A percentile compares a stretch with the other conserved stretches of the same genome.
Conservation (phyloP, 2,113 vertebrate genomes). For the Egretta garzetta region DNA sequence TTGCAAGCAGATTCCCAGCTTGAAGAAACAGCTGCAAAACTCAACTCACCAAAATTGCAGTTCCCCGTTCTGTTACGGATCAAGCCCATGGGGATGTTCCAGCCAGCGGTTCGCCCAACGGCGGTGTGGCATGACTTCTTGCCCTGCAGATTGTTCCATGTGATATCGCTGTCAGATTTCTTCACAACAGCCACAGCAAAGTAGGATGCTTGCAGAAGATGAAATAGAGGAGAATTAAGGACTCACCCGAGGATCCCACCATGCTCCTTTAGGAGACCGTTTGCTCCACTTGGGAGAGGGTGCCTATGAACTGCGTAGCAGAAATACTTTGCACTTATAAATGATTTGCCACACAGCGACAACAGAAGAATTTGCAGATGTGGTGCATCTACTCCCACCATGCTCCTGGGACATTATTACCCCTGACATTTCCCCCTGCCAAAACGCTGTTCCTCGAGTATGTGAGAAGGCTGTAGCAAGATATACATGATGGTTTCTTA, state of each 20-base stretch:
- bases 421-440: not conserved
- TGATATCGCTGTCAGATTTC: constrained; percentile 62
- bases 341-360: not conserved
- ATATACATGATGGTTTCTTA: not conserved
- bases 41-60: constrained; percentile 83
- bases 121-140: constrained; percentile 88
- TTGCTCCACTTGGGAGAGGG: not conserved
- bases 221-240: not conserved
- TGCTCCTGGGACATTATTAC: not conserved
- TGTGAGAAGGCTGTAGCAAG: not conserved
- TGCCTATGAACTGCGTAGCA: not conserved
- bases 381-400: not conserved
- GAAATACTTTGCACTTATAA: not conserved
- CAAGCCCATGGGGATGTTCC: constrained; percentile 85
- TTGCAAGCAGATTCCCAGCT: not conserved
- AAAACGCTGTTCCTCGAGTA: not conserved
- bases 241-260: not conserved
- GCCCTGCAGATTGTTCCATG: constrained; percentile 79
- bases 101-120: constrained; percentile 84
- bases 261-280: not conserved
- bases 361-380: not conserved
- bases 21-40: not conserved
- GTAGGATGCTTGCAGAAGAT: constrained; percentile 62
- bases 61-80: constrained; percentile 64
- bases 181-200: constrained; percentile 87